Base-by-base conservation (phyloP, 2,113 vertebrate species). In the Danionella cerebrum region DNA sequence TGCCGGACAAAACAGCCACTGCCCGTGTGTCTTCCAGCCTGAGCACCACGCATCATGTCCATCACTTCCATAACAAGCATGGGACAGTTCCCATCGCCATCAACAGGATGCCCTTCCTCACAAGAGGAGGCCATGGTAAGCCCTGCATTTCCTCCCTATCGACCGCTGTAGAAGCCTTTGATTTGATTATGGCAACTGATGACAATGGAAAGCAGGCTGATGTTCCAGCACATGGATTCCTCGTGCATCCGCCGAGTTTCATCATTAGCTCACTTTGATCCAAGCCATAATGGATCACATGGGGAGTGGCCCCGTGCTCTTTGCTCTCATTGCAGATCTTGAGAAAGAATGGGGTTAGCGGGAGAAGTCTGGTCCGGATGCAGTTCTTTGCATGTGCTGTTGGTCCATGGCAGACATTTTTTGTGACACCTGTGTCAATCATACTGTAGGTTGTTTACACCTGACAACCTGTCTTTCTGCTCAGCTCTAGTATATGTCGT, bases 1-100 rank as follows among this genome's bases (percentile, higher is more conserved):
- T 88, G 27, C 85, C 85, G 65, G 87, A 86, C 73, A 82, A 84
- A 76, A 83, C 86, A 29, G 87, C 88, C 70, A 90, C 89, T 64
- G 93, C 93, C 65, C 90, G 93, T 31, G 93, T 96, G 76, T 96
- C 94, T 67, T 96, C 94, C 76, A 95, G 93, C 79, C 90, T 96
- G 80, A 95, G 93, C 71, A 95, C 93, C 75, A 94, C 94, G n/a
- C 93, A 94, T 84, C 94, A 95, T 75, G 93, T 95, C 80, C 93
- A 95, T 84, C 93, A 96, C 87, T 96, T 96, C 85, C 93, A 96
- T 86, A 95, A 90, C 83, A 94, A 93, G 81, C 92, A 94, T 73
- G 92, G 92, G 78, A 91, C 92, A 0, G 92, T 91, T 78, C 94
- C 94, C 47, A 93, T 96, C 79, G 92, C 92, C 82, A 96, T 96